A percentile compares a stretch with the other conserved stretches of the same genome.
Evolutionary conservation across 2,113 vertebrate genomes (phyloP).

Genomic region (Lamprologus sp.): DNA sequence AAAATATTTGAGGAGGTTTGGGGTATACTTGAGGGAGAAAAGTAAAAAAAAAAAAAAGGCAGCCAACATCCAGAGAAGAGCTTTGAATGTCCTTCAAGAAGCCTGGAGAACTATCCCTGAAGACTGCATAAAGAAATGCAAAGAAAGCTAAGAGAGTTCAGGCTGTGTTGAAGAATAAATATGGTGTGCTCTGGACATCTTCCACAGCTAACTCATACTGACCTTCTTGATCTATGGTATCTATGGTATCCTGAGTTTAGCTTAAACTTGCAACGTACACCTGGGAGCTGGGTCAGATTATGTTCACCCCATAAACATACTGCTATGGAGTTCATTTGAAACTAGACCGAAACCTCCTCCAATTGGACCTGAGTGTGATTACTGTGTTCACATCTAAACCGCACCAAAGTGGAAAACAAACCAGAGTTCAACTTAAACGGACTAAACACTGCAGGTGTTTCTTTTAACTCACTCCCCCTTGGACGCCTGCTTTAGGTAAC

Average conservation of each 20-base stretch:
- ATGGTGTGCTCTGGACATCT: background rate
- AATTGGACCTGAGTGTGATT: background rate
- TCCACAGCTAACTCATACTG: background rate
- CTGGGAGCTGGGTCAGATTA: background rate
- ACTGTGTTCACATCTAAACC: background rate
- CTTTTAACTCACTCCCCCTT: background rate
- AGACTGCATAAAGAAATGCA: background rate
- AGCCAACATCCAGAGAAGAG: background rate
- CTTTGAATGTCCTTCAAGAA: background rate
- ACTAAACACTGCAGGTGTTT: background rate
- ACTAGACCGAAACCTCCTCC: background rate
- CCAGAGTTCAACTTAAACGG: background rate
- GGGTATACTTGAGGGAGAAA: background rate
- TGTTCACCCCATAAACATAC: accelerated
- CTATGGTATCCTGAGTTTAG: background rate
- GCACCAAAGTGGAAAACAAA: background rate
- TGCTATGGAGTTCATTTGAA: background rate
- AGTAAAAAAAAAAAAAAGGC: background rate
- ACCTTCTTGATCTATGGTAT: background rate
- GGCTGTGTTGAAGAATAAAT: background rate
- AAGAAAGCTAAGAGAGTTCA: background rate
- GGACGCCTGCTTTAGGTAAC: background rate
- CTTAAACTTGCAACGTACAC: background rate
- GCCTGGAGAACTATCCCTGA: background rate
- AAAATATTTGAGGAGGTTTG: too few relatives aligned